A percentile compares a stretch with the other conserved stretches of the same genome.
Conservation (phyloP, 1,140 invertebrate species). For the Caenorhabditis tropicalis region DNA sequence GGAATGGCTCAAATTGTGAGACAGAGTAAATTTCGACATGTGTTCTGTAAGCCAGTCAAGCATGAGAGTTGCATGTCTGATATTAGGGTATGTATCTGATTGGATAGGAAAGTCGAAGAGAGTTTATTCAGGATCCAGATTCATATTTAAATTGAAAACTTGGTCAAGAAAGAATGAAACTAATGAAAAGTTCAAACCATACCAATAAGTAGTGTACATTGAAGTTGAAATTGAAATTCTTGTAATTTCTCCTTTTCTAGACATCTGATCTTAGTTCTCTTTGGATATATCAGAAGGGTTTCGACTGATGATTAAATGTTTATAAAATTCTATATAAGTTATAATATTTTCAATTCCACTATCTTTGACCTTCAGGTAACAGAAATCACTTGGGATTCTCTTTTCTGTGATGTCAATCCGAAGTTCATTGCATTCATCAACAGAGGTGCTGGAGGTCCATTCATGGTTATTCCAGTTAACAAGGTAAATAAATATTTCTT, state of each 20-base stretch:
- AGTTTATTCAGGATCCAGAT: not conserved
- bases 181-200: no score
- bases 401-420: constrained; percentile 97
- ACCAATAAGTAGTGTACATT: no score
- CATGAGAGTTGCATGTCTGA: constrained; percentile 98
- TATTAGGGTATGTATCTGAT: constrained; percentile 77
- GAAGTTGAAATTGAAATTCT: no score
- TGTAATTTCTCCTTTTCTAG: no score
- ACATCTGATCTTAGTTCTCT: no score
- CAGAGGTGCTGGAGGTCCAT: constrained; percentile 96
- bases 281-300: no score
- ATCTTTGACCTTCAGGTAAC: constrained; percentile 84
- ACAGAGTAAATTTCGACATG: constrained; percentile 96
- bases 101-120: not conserved
- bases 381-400: constrained; percentile 87
- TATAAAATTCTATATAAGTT: no score
- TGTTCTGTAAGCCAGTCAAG: constrained; percentile 94
- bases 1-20: constrained; percentile 76
- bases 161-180: no score
- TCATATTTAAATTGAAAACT: no score
- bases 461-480: constrained; percentile 93
- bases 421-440: constrained; percentile 99
- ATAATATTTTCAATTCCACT: no score
- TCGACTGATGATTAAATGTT: no score
- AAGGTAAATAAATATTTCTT: constrained; percentile 79